Percentiles rank a stretch among this genome's conserved stretches.
Evolutionary conservation across 2,797 vertebrate genomes (phyloP).

Genomic region (Gambelia wislizenii): DNA sequence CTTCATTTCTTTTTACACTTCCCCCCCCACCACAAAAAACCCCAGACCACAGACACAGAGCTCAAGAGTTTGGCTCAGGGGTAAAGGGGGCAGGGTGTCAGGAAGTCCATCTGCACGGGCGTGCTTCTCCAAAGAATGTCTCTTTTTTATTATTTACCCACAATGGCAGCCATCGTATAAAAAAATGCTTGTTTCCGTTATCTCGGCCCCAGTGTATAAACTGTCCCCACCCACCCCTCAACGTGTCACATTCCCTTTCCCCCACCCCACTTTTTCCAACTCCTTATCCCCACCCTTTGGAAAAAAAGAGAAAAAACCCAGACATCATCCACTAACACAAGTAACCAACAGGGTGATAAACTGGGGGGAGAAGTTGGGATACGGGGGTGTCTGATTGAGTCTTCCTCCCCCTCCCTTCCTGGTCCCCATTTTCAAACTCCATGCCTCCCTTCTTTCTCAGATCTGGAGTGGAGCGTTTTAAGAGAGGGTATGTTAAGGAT

Average conservation of each 20-base stretch:
- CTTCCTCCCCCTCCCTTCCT: neutral
- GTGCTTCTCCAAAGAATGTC: conserved; percentile 38
- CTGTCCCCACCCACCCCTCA: neutral
- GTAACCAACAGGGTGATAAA: neutral
- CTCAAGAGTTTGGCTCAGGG: neutral
- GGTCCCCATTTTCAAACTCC: neutral
- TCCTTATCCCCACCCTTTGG: neutral
- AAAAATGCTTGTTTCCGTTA: conserved; percentile 32
- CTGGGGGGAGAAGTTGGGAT: neutral
- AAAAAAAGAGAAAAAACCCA: neutral
- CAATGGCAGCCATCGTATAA: conserved; percentile 36
- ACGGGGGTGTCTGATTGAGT: neutral
- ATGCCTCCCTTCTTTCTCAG: neutral
- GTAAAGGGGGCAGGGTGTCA: neutral
- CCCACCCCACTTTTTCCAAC: neutral
- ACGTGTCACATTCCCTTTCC: neutral
- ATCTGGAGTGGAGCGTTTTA: neutral
- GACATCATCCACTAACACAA: conserved; percentile 32
- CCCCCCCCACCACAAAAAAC: no score
- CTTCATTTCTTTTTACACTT: no score
- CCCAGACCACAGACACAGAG: no score
- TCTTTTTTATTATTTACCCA: conserved; percentile 36
- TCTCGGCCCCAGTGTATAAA: conserved; percentile 45
- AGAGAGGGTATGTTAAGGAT: neutral
- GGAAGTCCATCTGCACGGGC: neutral